Percentiles rank a stretch among this genome's conserved stretches.
Conservation (phyloP, 2,888 invertebrate species). For the Diaprepes abbreviatus region DNA sequence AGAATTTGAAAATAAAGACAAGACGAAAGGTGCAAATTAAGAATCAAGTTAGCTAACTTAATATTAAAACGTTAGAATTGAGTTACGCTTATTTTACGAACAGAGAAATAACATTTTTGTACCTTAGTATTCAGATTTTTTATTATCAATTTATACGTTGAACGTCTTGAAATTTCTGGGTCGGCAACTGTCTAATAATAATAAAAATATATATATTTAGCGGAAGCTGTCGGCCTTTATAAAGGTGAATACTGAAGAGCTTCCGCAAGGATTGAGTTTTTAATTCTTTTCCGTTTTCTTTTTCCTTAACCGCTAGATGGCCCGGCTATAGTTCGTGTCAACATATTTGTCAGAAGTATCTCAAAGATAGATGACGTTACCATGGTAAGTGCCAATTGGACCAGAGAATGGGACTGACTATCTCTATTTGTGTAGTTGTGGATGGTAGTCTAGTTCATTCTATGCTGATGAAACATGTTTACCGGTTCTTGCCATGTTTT, state of each 20-base stretch:
- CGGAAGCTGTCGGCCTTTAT: not conserved
- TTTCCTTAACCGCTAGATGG: slow-evolving; percentile 78
- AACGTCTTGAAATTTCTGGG: not conserved
- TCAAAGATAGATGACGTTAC: slow-evolving; percentile 99
- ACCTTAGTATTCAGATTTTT: not conserved
- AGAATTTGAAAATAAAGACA: slow-evolving; percentile 6
- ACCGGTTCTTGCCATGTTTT: slow-evolving; percentile 44
- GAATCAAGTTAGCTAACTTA: slow-evolving; percentile 15
- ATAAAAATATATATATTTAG: not conserved
- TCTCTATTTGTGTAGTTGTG: slow-evolving; percentile 63
- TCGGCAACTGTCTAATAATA: not conserved
- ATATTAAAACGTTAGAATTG: slow-evolving; percentile 21
- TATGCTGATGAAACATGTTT: slow-evolving; percentile 46
- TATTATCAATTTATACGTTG: not conserved
- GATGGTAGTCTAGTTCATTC: slow-evolving; percentile 61
- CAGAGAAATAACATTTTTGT: slow-evolving; percentile 8
- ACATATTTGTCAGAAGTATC: slow-evolving; percentile 99
- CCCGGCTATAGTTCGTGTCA: slow-evolving; percentile 95
- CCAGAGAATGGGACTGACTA: slow-evolving; percentile 58
- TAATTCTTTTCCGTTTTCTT: slow-evolving; percentile 59
- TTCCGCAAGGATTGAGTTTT: slow-evolving; percentile 36
- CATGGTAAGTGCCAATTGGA: slow-evolving; percentile 87
- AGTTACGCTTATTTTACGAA: slow-evolving; percentile 16
- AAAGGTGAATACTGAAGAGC: slow-evolving; percentile 23
- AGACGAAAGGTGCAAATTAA: slow-evolving; percentile 18